Evolutionary conservation across 2,113 vertebrate genomes (phyloP).

Genomic region (Tragelaphus scriptus): DNA sequence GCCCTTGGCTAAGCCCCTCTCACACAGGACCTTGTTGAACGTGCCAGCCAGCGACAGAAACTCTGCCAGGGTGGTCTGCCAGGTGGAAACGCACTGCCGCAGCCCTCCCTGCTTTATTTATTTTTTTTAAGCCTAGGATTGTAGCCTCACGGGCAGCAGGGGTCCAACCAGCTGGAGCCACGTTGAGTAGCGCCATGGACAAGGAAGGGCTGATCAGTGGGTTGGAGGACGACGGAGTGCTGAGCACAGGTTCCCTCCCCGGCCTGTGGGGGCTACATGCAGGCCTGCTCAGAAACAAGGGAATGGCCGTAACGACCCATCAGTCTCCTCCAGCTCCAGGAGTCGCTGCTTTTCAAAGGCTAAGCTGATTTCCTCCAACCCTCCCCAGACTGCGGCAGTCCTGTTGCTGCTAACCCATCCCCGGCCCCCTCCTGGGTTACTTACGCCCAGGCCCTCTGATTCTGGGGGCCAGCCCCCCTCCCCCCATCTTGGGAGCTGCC

Average conservation of each 20-base stretch:
- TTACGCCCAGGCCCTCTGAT: not conserved
- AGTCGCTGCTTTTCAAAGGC: not conserved
- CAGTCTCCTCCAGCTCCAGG: not conserved
- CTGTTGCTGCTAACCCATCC: no score
- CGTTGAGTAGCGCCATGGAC: accelerated
- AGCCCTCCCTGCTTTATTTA: accelerated
- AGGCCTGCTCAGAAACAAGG: not conserved
- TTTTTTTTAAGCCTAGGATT: not conserved
- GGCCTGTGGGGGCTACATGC: accelerated
- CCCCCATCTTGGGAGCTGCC: not conserved
- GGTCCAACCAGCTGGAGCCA: not conserved
- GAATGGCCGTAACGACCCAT: not conserved
- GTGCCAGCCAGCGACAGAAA: not conserved
- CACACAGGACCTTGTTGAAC: accelerated
- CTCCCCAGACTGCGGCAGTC: not conserved
- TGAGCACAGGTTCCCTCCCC: not conserved
- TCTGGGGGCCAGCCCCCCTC: not conserved
- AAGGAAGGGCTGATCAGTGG: not conserved
- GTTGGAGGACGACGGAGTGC: not conserved
- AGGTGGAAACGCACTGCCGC: accelerated
- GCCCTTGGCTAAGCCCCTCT: not conserved
- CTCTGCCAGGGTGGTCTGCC: not conserved
- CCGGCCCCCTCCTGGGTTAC: accelerated
- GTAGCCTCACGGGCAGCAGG: not conserved
- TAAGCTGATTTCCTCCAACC: no score